phyloP scores from a whole-genome alignment of 2,888 invertebrate species.

The Limnephilus lunatus region DNA sequence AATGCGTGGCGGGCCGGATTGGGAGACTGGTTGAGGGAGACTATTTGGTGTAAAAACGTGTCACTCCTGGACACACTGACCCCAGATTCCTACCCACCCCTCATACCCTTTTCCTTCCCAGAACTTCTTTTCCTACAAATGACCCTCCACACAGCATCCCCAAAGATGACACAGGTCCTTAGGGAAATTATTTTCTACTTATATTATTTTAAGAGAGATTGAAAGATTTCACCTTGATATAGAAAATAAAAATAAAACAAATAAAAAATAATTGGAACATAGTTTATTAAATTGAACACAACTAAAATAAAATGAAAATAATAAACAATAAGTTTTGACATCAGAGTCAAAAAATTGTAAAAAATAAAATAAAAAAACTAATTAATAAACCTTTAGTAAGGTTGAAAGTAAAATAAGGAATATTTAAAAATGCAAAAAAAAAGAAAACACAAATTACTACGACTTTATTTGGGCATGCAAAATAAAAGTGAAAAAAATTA shows the following conservation, averaged over 20 bases:
- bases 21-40: no score
- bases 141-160: no score
- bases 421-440: neutral
- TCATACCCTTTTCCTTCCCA: no score
- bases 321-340: neutral
- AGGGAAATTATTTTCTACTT: no score
- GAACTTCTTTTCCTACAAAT: no score
- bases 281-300: conserved; percentile 41
- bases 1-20: no score
- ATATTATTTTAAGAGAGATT: neutral
- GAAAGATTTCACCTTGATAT: neutral
- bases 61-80: no score
- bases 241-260: conserved; percentile 37
- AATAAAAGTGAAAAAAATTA: neutral
- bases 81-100: no score
- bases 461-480: neutral
- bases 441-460: neutral
- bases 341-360: neutral
- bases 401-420: neutral
- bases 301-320: conserved; percentile 34
- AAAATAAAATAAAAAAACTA: neutral
- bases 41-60: no score
- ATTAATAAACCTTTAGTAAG: neutral
- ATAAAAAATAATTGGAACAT: conserved; percentile 43
- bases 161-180: no score